Conservation (phyloP, 2,113 vertebrate species). For the Nyctereutes procyonoides region DNA sequence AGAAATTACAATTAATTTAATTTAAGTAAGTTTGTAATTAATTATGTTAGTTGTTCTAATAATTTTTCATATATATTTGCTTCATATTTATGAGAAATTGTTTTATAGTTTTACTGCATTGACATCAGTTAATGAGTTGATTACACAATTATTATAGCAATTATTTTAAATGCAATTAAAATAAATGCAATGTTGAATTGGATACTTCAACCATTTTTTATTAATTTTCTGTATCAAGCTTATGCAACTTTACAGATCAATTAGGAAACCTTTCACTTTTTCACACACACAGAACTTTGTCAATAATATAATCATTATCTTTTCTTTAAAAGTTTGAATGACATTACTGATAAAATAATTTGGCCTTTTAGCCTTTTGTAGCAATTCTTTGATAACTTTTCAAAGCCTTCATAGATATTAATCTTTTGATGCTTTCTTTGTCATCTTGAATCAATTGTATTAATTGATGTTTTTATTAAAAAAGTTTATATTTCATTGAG, state of each 20-base stretch:
- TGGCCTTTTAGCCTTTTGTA: not conserved
- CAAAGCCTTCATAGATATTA: not conserved
- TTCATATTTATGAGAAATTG: not conserved
- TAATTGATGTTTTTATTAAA: not conserved
- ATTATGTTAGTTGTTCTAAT: not conserved
- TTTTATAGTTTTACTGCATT: not conserved
- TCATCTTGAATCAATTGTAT: not conserved
- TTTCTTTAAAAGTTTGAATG: not conserved
- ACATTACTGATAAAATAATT: not conserved
- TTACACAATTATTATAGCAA: not conserved
- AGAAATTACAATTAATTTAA: not conserved
- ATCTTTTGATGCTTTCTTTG: not conserved
- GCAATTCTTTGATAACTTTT: not conserved
- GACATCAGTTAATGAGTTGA: not conserved
- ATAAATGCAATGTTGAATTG: not conserved
- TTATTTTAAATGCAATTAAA: not conserved
- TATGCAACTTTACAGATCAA: not conserved
- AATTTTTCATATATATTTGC: not conserved
- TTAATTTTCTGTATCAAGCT: not conserved
- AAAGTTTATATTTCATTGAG: not conserved
- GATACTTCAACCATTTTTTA: not conserved
- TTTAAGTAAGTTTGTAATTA: not conserved
- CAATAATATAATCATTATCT: not conserved
- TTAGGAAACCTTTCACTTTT: not conserved
- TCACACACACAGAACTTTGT: not conserved